Evolutionary conservation across 2,797 vertebrate genomes (phyloP), one percentile per base, ranked within the genome.

Genomic region (Dromococcyx pavoninus): DNA sequence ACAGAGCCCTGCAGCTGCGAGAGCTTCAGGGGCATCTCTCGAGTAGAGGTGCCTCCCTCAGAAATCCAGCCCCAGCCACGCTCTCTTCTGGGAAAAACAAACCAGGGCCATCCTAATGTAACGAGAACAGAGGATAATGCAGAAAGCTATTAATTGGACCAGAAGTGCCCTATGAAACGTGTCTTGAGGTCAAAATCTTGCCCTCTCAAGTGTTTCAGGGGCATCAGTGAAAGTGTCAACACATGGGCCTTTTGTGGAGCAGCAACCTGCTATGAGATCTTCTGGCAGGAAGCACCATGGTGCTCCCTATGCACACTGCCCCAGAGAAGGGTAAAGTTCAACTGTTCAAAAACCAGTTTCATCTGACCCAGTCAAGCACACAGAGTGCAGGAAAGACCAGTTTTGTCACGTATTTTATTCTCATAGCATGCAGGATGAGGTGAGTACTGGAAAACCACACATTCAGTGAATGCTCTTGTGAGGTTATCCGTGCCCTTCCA

Each of bases 361-460:
- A n/a, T 13, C 25, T 46, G 37, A 80, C 43, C 2, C 32, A 86
- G 48, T 32, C 27, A 35, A 58, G 44, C 16, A 15, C 46, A n/a
- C 7, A 33, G n/a, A 35, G 14, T 32, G 35, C 70, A 72, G 46
- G 18, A 61, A 76, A 57, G 75, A 58, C 46, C 35, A 77, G 12
- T 9, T 84, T 27, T 79, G 61, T 77, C 51, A 25, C 5, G 0
- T 51, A n/a, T 30, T 83, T 79, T 54, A 17, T 72, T 74, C 32
- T n/a, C 12, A 5, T 32, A 61, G 16, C n/a, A 7, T 50, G 10
- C 11, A 28, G 3, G 8, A 0, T 32, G 11, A 46, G 10, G 13
- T 56, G 39, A 79, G 17, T 43, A 4, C 37, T 81, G 35, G 39
- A 32, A 70, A 78, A 24, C 15, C 9, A 25, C 51, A 13, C 17